Percentiles rank a stretch among this genome's conserved stretches.
Conservation (phyloP, 2,888 invertebrate species). For the Polylopha cassiicola region DNA sequence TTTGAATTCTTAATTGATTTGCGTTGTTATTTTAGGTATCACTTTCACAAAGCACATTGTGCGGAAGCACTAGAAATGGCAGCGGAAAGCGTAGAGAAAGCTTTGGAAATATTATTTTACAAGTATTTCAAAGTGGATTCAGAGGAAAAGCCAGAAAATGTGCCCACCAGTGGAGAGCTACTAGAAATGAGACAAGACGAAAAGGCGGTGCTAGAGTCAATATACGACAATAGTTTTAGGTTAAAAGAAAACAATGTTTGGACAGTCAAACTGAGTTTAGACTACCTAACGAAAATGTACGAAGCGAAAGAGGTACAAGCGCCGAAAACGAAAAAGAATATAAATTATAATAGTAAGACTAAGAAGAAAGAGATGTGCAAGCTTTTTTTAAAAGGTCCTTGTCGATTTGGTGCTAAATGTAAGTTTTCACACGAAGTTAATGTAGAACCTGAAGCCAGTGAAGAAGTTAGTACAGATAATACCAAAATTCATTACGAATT, state of each 20-base stretch:
- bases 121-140: conserved; percentile 81
- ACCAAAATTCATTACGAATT: conserved; percentile 78
- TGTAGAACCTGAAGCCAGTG: conserved; percentile 41
- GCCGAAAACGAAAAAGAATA: conserved; percentile 58
- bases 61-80: conserved; percentile 83
- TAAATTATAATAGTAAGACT: conserved; percentile 57
- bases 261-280: conserved; percentile 81
- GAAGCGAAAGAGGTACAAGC: conserved; percentile 69
- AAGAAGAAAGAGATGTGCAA: conserved; percentile 79
- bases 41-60: conserved; percentile 86
- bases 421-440: conserved; percentile 82
- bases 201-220: conserved; percentile 84
- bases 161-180: conserved; percentile 72
- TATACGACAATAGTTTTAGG: conserved; percentile 83
- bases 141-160: conserved; percentile 51
- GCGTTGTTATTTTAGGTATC: conserved; percentile 74
- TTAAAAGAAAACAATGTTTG: conserved; percentile 85
- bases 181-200: conserved; percentile 83
- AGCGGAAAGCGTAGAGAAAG: conserved; percentile 82
- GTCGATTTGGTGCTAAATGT: conserved; percentile 85
- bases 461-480: conserved; percentile 41
- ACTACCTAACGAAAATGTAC: conserved; percentile 79
- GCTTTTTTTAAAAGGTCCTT: conserved; percentile 80
- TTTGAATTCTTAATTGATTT: conserved; percentile 8
- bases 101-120: conserved; percentile 81